A percentile compares a stretch with the other conserved stretches of the same genome.
Evolutionary conservation across 2,113 vertebrate species (phyloP).

Genomic region (Psilopsiagon aurifrons): DNA sequence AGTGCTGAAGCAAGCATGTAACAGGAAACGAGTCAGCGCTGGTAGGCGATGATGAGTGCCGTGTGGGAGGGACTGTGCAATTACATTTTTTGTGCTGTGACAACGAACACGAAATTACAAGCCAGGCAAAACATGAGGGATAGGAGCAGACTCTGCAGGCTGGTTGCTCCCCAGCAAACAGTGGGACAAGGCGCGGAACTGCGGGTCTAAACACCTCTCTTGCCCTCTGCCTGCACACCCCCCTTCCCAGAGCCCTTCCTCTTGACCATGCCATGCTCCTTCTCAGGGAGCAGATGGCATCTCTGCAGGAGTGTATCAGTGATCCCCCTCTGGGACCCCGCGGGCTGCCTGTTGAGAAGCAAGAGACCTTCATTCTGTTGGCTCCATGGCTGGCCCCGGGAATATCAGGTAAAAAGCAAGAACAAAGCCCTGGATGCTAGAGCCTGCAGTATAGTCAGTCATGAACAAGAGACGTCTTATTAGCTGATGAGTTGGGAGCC

Average conservation of each 20-base stretch:
- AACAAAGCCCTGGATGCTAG: neutral
- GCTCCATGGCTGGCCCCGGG: neutral
- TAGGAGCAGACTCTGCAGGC: neutral
- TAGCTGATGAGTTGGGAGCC: neutral
- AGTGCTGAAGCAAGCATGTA: constrained; percentile 10
- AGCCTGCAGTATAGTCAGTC: neutral
- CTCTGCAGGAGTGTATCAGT: neutral
- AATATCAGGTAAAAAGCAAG: neutral
- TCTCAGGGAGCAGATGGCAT: neutral
- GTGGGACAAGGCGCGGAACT: neutral
- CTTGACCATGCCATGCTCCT: neutral
- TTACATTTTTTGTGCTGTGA: constrained; percentile 23
- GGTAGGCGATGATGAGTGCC: neutral
- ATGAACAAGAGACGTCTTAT: neutral
- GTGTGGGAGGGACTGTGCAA: constrained; percentile 46
- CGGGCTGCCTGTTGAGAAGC: neutral
- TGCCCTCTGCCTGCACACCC: neutral
- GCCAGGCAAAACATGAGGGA: neutral
- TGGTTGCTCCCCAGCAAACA: neutral
- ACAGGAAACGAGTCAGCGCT: constrained; percentile 57
- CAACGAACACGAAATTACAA: constrained; percentile 31
- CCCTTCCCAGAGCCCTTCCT: neutral
- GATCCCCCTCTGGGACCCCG: accelerated
- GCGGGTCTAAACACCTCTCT: neutral
- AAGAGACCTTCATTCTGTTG: neutral